Base-by-base conservation (phyloP, 2,113 vertebrate genomes). In the Noturus placidus region DNA sequence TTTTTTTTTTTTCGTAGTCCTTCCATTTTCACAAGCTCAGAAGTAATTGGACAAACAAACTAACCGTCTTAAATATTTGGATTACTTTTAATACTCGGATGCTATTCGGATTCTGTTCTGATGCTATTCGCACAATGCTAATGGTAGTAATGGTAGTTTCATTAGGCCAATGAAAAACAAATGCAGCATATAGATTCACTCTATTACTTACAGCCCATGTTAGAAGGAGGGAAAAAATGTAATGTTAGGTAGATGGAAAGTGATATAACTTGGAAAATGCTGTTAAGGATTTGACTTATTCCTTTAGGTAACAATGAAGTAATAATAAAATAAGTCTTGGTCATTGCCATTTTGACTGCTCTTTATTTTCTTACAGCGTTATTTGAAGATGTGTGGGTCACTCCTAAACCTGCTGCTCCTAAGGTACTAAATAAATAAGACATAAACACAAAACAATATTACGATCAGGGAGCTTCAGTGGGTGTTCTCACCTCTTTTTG, bases 331-430 rank as follows among this genome's bases (percentile, higher is more conserved):
- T 65, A 83, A 69, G 57, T 67, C 19, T 30, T 35, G 5, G 27
- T 69, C 42, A 5, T 22, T 56, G 38, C 83, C 25, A 79, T 82
- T 63, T 63, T 81, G 50, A 85, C 27, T 35, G 27, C 54, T 67
- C 38, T 30, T 63, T 56, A 70, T 83, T 87, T 85, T 78, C 9
- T 82, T 78, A 56, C 92, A 95, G 95, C 88, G 38, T 91, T 96
- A 82, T 94, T 95, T 76, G 92, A 93, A 87, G 94, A 95, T 9
- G 91, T 92, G 5, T 89, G 90, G 86, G 88, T 94, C 27, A 92
- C 88, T 63, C 88, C 91, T 0, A 88, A 91, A 83, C 82, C 90
- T 35, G 59, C 54, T 14, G 30, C 42, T 38, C 87, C 88, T 59
- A 78, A 90, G 83, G 54, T 70, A 27, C 30, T 86, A 82, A 54